Evolutionary conservation across 2,797 vertebrate genomes (phyloP), one percentile per base, ranked within the genome.

Genomic region (Pachyuromys duprasi): DNA sequence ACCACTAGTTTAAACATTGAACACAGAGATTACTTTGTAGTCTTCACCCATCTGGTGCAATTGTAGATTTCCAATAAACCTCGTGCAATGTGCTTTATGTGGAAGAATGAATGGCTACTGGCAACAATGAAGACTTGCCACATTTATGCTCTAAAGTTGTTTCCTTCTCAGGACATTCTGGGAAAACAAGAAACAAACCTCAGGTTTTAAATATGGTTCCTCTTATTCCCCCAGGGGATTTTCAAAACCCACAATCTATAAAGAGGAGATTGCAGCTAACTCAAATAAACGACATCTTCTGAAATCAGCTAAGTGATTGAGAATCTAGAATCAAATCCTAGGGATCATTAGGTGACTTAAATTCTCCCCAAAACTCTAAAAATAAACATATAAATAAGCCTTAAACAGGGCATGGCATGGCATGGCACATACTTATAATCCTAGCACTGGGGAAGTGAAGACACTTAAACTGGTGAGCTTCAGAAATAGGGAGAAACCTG

Each of bases 121-220:
- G 36, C 42, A 28, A 83, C 31, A 83, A n/a, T 6, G 9, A 87
- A 94, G 63, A n/a, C 60, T 76, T 91, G n/a, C 8, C 53, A 76
- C 17, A 81, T 18, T 90, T 62, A 91, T 8, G 12, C 63, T 92
- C 84, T 86, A 65, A 86, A 92, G 86, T n/a, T 74, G 28, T 81
- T 78, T 31, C 75, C 91, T 94, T 95, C 53, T 84, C 55, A 90
- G 62, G 62, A 89, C 65, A 91, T 94, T 95, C 83, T 95, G 49
- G 76, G 83, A 81, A 95, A 93, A 97, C n/a, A 93, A 95, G 79
- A 95, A 39, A 96, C 78, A 96, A 86, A 91, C n/a, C 65, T 91
- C 65, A 95, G 62, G 55, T 92, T 96, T 96, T 88, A 95, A 91
- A 91, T 93, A 86, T 65, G 70, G 90, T 95, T 94, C 65, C 79